Percentiles rank a stretch among this genome's conserved stretches.
Evolutionary conservation across 2,797 vertebrate genomes (phyloP).

Genomic region (Coranthus polyacanthus): DNA sequence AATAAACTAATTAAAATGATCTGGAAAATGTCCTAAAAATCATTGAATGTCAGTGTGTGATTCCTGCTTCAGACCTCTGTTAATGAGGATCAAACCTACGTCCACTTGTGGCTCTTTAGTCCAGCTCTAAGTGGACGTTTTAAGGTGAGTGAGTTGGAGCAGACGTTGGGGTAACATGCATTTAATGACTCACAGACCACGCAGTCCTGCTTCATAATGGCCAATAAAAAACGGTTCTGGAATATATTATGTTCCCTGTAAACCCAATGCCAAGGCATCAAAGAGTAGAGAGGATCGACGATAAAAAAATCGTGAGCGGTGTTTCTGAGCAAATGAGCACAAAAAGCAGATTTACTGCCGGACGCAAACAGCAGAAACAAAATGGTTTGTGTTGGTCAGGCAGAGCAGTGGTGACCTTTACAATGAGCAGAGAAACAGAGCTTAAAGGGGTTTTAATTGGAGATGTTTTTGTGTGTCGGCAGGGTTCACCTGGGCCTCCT

Average conservation of each 20-base stretch:
- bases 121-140: too few species aligned
- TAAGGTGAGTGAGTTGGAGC: constrained; percentile 69
- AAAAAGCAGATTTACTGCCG: constrained; percentile 45
- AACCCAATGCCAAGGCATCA: constrained; percentile 76
- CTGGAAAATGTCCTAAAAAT: neutral
- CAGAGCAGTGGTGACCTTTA: too few species aligned
- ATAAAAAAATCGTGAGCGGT: constrained; percentile 50
- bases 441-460: too few species aligned
- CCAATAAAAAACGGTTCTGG: constrained; percentile 77
- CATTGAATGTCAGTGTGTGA: too few species aligned
- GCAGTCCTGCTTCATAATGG: constrained; percentile 64
- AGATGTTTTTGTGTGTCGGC: constrained; percentile 44
- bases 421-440: too few species aligned
- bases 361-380: constrained; percentile 34
- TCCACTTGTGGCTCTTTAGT: too few species aligned
- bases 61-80: neutral
- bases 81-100: neutral
- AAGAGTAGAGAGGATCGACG: constrained; percentile 59
- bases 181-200: constrained; percentile 74
- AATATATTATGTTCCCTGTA: constrained; percentile 75
- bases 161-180: constrained; percentile 63
- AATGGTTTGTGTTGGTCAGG: constrained; percentile 28
- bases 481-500: constrained; percentile 91
- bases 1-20: too few species aligned
- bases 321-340: constrained; percentile 55